phyloP scores from a whole-genome alignment of 2,888 invertebrate genomes.

The Actias luna region DNA sequence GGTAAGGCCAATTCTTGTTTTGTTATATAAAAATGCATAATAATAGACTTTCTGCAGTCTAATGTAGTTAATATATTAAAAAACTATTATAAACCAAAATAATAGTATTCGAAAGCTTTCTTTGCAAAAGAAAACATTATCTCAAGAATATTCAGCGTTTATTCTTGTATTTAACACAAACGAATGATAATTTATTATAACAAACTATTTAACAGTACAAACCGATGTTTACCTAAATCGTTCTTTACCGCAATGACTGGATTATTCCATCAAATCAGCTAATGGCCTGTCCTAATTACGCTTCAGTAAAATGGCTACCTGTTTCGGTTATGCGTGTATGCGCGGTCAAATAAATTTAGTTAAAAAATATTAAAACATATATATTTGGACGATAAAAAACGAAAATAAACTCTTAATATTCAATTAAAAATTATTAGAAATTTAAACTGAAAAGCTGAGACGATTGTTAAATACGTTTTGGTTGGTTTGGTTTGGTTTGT shows the following conservation, averaged over 20 bases:
- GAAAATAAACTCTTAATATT: too few species aligned
- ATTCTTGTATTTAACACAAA: background rate
- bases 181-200: background rate
- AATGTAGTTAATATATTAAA: too few species aligned
- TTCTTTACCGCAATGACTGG: slow-evolving; percentile 26
- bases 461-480: too few species aligned
- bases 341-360: background rate
- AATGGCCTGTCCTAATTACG: slow-evolving; percentile 28
- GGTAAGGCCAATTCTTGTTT: too few species aligned
- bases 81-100: slow-evolving; percentile 23
- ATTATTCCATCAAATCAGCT: slow-evolving; percentile 27
- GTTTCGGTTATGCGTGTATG: background rate
- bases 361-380: background rate
- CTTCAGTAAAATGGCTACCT: slow-evolving; percentile 11
- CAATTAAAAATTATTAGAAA: too few species aligned
- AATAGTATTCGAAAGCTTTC: background rate
- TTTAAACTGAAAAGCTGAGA: too few species aligned
- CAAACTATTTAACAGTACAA: slow-evolving; percentile 11
- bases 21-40: too few species aligned
- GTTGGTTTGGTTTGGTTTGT: too few species aligned
- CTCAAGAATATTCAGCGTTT: background rate
- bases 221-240: slow-evolving; percentile 12
- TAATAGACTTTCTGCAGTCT: too few species aligned
- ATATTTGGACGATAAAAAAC: too few species aligned
- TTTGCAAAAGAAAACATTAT: background rate